A percentile compares a stretch with the other conserved stretches of the same genome.
phyloP scores from a whole-genome alignment of 2,113 vertebrate genomes.

The Butorides virescens region DNA sequence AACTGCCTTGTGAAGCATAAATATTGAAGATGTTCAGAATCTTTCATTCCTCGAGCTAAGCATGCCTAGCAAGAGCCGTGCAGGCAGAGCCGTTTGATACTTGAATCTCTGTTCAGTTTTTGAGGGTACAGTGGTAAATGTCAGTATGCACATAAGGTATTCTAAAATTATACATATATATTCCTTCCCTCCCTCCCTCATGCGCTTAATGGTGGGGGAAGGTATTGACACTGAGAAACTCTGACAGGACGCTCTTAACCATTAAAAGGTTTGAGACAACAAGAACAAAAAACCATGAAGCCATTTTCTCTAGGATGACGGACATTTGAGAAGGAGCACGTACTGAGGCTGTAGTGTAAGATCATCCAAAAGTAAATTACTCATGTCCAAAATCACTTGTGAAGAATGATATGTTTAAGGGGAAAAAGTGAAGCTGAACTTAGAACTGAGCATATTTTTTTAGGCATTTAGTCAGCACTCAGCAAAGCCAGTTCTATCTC shows the following conservation, averaged over 20 bases:
- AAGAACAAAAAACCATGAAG: background rate
- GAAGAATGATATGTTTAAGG: background rate
- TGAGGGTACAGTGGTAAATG: background rate
- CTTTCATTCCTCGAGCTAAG: background rate
- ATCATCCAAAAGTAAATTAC: background rate
- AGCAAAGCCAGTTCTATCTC: background rate
- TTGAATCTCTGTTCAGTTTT: background rate
- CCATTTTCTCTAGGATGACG: background rate
- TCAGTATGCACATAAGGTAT: background rate
- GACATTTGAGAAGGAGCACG: background rate
- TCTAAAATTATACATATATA: background rate
- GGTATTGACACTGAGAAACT: background rate
- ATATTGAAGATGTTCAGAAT: conserved; percentile 45
- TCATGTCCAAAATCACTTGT: background rate
- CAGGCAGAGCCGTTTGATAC: background rate
- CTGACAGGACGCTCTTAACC: background rate
- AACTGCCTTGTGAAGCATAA: conserved; percentile 52
- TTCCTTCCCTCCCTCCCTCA: background rate
- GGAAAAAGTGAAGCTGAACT: background rate
- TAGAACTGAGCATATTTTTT: background rate
- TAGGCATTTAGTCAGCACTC: background rate
- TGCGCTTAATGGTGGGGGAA: background rate
- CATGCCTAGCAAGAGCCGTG: background rate
- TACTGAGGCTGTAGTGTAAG: background rate
- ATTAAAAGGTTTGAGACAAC: background rate